phyloP scores from a whole-genome alignment of 2,113 vertebrate genomes.

The Amazona guildingii region DNA sequence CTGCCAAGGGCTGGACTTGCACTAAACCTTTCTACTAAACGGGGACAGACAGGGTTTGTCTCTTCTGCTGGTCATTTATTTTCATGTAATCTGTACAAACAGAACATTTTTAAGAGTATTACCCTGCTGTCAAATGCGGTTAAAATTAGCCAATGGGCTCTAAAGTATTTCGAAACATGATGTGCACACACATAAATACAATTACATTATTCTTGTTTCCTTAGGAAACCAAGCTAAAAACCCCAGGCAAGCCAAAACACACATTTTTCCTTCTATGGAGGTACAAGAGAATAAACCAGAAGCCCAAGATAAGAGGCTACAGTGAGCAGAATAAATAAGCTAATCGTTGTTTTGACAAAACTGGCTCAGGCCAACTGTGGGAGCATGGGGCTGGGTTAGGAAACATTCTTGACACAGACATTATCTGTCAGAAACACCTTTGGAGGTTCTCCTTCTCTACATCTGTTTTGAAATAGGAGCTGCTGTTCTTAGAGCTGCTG shows the following conservation, averaged over 20 bases:
- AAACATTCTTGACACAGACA: slow-evolving; percentile 5
- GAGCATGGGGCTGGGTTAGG: neutral
- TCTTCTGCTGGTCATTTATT: neutral
- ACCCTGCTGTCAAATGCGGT: neutral
- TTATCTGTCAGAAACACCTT: slow-evolving; percentile 24
- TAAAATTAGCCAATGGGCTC: neutral
- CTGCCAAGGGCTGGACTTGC: neutral
- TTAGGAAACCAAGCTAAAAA: slow-evolving; percentile 28
- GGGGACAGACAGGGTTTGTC: neutral
- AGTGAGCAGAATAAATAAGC: slow-evolving; percentile 31
- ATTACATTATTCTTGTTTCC: slow-evolving; percentile 8
- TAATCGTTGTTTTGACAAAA: slow-evolving; percentile 21
- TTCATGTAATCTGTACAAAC: neutral
- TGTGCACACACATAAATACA: neutral
- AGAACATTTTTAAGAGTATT: neutral
- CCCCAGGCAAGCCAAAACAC: slow-evolving; percentile 13
- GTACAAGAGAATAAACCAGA: slow-evolving; percentile 23
- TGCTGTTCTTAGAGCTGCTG: neutral
- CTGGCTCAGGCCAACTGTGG: neutral
- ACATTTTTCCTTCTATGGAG: neutral
- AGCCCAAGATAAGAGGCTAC: slow-evolving; percentile 14
- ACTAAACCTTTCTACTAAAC: neutral
- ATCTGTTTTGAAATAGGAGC: slow-evolving; percentile 25
- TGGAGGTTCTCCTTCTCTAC: slow-evolving; percentile 9
- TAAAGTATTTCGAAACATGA: neutral